Base-by-base conservation (phyloP, 2,113 vertebrate species). In the Pseudolaguvia tuberculata region DNA sequence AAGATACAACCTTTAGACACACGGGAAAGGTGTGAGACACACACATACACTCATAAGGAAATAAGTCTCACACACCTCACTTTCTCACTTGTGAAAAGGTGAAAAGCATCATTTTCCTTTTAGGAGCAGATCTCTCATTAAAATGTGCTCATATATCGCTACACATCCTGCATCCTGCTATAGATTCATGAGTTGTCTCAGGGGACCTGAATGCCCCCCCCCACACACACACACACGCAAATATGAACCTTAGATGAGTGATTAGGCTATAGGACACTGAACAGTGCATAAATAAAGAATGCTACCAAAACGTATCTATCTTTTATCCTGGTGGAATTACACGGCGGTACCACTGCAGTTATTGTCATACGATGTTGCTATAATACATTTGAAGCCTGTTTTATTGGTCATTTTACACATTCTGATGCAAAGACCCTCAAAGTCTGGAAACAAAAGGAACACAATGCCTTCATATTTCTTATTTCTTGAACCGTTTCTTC, bases 251-350 rank as follows among this genome's bases (percentile, higher is more conserved):
- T 84, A 84, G 86, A 78, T 50, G 23, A 45, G 69, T 73, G 48
- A 69, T 69, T 69, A 69, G 35, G 48, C 83, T 82, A 86, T 86
- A 87, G 68, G 21, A 73, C 82, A 81, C 78, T 8, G 75, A 85
- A 53, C 75, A 80, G 69, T 27, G 74, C 81, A 81, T 82, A 83
- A 82, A 84, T 88, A 75, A 74, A 63, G 78, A 79, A 75, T 82
- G 45, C 62, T 10, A 25, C 31, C 31, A 35, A 35, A 35, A 5
- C 23, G 47, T 27, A 67, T 67, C 42, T 27, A 29, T 50, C 23
- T 67, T 75, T 78, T 75, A 12, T 47, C 78, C 39, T 14, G 23
- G 78, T 79, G 79, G 82, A 73, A 51, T 78, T 61, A 77, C 21
- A 70, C 67, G 68, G 75, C 67, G 75, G n/a, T 71, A 42, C 35